Base-by-base conservation (phyloP, 2,888 invertebrate genomes). In the Tortrix viridana region DNA sequence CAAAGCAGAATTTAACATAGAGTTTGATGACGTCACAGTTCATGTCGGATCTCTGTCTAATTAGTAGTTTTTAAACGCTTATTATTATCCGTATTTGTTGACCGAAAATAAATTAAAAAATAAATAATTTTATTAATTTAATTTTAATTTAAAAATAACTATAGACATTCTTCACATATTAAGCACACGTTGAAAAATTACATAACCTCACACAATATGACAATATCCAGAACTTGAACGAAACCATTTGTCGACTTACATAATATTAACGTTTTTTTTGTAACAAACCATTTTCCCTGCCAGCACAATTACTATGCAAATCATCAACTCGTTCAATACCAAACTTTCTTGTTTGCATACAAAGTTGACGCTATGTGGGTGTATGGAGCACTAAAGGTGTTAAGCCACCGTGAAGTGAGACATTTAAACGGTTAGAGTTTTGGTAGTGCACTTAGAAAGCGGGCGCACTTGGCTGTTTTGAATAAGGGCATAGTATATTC, bases 261-360 rank as follows among this genome's bases (percentile, higher is more conserved):
- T 26, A 65, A 55, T 60, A 20, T 56, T 60, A 52, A 55, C 18
- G 47, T 22, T 22, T 48, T 26, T 44, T 44, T 52, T 59, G 50
- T 44, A 52, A 58, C 54, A 55, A 66, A 60, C 67, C 67, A 72
- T 72, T 74, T 74, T 68, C 70, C 69, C 69, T 70, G 68, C 73
- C 69, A 61, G 57, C 67, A 71, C 75, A 72, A 72, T 76, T 71
- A 74, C 73, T 72, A 74, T 73, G 74, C 74, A 74, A 74, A 76
- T 75, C 69, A 68, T 66, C 67, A 41, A 14, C 41, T 16, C 1
- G 41, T 16, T 32, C 32, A 32, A 32, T 7, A 12, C 32, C 32
- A 3, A 12, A 12, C 32, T 12, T 12, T 32, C 32, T 32, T 9
- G 3, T 32, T 32, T 32, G 32, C 32, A 32, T 32, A 32, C 32